These are phyloP conservation scores for Tricholaema leucomelas DNA, from an alignment of 2,113 vertebrate genomes.

Conservation along the genomic window DNA sequence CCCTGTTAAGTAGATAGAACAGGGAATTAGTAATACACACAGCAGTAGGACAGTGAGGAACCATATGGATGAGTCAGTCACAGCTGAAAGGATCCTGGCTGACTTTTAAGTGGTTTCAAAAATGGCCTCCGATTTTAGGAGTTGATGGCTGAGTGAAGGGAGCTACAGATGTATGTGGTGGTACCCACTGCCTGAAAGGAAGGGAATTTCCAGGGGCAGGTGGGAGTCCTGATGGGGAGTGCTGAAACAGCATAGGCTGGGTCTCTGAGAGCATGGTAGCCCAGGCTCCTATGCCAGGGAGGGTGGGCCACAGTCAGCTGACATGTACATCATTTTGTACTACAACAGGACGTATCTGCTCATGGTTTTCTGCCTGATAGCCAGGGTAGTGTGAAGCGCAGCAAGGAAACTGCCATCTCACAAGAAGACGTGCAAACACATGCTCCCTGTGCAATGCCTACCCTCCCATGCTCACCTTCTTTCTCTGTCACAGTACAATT, in stretches of 20 bases:
- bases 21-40: not conserved
- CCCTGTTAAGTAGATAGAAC: not conserved
- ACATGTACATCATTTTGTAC: fast-evolving
- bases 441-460: not conserved
- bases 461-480: not conserved
- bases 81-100: not conserved
- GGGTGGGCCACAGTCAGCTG: fast-evolving
- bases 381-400: not conserved
- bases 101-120: not conserved
- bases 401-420: not conserved
- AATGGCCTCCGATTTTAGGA: not conserved
- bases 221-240: not conserved
- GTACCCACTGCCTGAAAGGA: not conserved
- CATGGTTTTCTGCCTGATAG: not conserved
- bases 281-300: not conserved
- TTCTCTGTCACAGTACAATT: not conserved
- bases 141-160: not conserved
- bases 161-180: not conserved
- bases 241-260: not conserved
- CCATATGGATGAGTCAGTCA: fast-evolving
- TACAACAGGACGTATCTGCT: fast-evolving
- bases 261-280: not conserved
- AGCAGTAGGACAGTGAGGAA: not conserved
- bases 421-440: not conserved
- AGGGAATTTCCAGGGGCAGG: not conserved